Base-by-base conservation (phyloP, 2,113 vertebrate genomes). In the Pseudorhombus dupliciocellatus region DNA sequence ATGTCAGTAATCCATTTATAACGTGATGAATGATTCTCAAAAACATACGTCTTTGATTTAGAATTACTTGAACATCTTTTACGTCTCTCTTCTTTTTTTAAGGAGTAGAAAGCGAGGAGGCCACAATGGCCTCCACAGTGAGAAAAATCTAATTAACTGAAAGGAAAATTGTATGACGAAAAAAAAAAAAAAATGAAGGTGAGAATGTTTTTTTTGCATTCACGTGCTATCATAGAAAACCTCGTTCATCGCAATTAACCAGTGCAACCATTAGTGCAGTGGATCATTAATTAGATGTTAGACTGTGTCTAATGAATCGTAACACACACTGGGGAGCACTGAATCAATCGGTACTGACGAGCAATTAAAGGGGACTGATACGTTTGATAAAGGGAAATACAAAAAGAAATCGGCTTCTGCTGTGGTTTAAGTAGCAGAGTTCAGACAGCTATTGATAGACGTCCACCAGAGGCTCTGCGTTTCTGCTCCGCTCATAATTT, bases 161-260 rank as follows among this genome's bases (percentile, higher is more conserved):
- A 56, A 70, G 57, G 22, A 67, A 44, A 24, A 53, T 64, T 84
- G 75, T 68, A 51, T 75, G 25, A 42, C 34, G 42, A 7, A 26
- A 6, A 71, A 57, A 21, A 51, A 66, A 66, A 51, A 68, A 69
- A 54, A 21, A 71, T 37, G 34, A 30, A 75, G 63, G 34, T 4
- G 15, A 63, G 77, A 84, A 75, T 63, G 48, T 84, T 70, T 75
- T 79, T 75, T 24, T 78, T 7, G 50, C 46, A 63, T 83, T 79
- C 37, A 72, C 65, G 68, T 54, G 61, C 82, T 50, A 62, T 82
- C 84, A 74, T 68, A 70, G 25, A 86, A 70, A 40, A 40, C 0
- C 28, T 73, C 73, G 81, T 92, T 84, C 78, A 90, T 92, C 89
- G 89, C 77, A 76, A 84, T 90, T 88, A 90, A 89, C 85, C 83